These are phyloP conservation scores for Heterodera schachtii DNA, from an alignment of 1,140 invertebrate species.

Conservation along the genomic window DNA sequence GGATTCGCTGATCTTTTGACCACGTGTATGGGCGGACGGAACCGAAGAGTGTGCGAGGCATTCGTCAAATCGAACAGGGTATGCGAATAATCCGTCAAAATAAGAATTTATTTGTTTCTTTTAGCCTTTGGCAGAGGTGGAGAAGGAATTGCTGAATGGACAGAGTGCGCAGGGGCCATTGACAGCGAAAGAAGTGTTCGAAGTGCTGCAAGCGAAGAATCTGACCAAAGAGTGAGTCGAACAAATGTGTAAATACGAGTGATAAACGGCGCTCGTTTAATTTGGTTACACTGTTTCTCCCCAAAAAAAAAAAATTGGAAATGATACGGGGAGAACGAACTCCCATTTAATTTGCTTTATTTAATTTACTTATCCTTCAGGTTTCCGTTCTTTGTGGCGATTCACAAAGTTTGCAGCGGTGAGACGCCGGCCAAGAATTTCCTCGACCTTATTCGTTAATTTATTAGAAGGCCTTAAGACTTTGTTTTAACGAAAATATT, in stretches of 20 bases:
- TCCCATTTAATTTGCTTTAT: neutral
- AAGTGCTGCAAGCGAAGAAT: constrained; percentile 77
- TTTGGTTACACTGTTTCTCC: too few species aligned
- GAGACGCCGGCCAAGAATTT: constrained; percentile 79
- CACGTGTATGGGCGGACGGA: constrained; percentile 96
- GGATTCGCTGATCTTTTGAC: constrained; percentile 98
- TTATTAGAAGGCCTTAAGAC: neutral
- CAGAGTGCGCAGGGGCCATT: constrained; percentile 96
- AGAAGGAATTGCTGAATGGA: constrained; percentile 93
- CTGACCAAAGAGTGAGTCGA: constrained; percentile 34
- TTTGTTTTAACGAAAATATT: neutral
- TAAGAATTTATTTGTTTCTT: constrained; percentile 19
- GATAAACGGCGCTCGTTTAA: neutral
- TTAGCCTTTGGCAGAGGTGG: constrained; percentile 82
- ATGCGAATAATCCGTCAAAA: constrained; percentile 1
- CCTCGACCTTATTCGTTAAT: constrained; percentile 72
- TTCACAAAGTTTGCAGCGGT: constrained; percentile 86
- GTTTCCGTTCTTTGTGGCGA: constrained; percentile 92
- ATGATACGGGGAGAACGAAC: too few species aligned
- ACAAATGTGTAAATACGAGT: neutral
- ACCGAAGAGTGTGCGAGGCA: constrained; percentile 89
- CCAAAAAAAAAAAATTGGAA: too few species aligned
- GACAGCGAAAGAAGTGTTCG: constrained; percentile 93
- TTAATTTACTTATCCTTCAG: constrained; percentile 31
- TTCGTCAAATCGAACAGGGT: constrained; percentile 90